Evolutionary conservation across 2,888 invertebrate genomes (phyloP).

Genomic region (Megalurothrips usitatus): DNA sequence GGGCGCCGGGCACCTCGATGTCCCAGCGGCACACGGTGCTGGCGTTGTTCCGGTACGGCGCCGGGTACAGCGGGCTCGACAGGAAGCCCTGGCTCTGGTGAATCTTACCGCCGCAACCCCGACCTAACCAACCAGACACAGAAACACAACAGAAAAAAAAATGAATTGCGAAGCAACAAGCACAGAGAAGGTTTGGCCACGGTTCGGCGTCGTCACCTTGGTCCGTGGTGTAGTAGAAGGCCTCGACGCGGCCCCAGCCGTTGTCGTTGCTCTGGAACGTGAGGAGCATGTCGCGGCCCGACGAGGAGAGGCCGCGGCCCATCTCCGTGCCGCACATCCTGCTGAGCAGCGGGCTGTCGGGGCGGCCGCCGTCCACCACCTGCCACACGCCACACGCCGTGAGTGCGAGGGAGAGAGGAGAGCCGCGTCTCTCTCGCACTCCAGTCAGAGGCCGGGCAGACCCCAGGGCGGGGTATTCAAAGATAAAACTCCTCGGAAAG

Average conservation of each 20-base stretch:
- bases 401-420: too few relatives aligned
- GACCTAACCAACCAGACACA: neutral
- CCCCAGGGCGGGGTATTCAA: neutral
- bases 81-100: neutral
- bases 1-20: neutral
- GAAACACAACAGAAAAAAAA: neutral
- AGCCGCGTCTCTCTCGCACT: neutral
- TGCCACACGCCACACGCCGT: too few relatives aligned
- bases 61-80: constrained; percentile 9
- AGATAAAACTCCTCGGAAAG: too few relatives aligned
- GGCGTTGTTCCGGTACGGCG: neutral
- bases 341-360: neutral
- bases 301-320: neutral
- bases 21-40: neutral
- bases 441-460: neutral
- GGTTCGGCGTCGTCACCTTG: neutral
- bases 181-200: too few relatives aligned
- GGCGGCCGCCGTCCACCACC: neutral
- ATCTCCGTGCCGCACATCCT: neutral
- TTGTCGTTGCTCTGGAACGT: neutral
- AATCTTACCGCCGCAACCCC: neutral
- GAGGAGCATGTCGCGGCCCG: neutral
- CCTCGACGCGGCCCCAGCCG: neutral
- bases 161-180: too few relatives aligned
- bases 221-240: neutral